Evolutionary conservation across 2,888 invertebrate genomes (phyloP).

Genomic region (Fragum whitleyi): DNA sequence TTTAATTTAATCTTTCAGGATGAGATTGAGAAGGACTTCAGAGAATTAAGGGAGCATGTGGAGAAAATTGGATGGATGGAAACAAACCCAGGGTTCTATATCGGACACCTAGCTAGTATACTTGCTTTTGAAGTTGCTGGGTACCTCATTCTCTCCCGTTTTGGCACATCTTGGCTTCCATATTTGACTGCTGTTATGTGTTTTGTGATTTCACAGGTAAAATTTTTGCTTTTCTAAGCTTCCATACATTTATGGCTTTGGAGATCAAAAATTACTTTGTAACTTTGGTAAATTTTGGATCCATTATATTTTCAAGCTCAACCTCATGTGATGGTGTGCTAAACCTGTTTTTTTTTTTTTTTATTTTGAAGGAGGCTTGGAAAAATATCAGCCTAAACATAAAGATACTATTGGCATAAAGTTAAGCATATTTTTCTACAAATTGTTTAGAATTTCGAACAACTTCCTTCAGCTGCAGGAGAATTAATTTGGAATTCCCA

Average conservation of each 20-base stretch:
- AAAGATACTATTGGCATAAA: too few species aligned
- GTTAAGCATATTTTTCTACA: too few species aligned
- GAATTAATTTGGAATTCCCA: too few species aligned
- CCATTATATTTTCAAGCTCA: too few species aligned
- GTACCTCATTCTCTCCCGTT: constrained; percentile 70
- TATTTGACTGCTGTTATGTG: constrained; percentile 73
- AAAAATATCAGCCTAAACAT: too few species aligned
- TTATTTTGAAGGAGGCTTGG: too few species aligned
- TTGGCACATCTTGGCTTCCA: constrained; percentile 75
- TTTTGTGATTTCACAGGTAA: constrained; percentile 79
- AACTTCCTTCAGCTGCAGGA: too few species aligned
- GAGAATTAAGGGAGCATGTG: constrained; percentile 74
- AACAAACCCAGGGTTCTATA: constrained; percentile 75
- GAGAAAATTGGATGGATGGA: constrained; percentile 78
- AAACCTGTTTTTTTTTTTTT: too few species aligned
- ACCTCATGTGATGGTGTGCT: too few species aligned
- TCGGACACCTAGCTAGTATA: constrained; percentile 72
- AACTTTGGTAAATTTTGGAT: too few species aligned
- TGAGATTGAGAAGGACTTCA: constrained; percentile 77
- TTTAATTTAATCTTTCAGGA: constrained; percentile 70
- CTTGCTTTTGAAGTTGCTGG: constrained; percentile 76
- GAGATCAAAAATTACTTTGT: too few species aligned
- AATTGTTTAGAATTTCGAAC: too few species aligned
- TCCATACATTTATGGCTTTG: background rate
- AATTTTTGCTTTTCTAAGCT: background rate